phyloP scores from a whole-genome alignment of 2,888 invertebrate genomes.

The Escarpia spicata region DNA sequence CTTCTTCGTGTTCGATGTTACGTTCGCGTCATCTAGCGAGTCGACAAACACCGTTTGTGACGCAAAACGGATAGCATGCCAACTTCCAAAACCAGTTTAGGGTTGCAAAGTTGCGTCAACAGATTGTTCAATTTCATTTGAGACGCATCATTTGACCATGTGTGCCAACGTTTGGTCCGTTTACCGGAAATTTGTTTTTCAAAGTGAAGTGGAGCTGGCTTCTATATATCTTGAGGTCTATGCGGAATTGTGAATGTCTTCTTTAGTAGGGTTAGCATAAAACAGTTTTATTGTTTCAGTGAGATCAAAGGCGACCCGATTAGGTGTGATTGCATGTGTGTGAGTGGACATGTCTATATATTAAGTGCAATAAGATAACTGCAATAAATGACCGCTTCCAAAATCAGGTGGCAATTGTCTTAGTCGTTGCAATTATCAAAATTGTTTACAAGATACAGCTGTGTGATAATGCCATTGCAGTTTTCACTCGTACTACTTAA shows the following conservation, averaged over 20 bases:
- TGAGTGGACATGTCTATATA: background rate
- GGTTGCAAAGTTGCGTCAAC: background rate
- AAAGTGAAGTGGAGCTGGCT: background rate
- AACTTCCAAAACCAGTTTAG: background rate
- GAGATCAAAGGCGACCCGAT: background rate
- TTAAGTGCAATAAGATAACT: background rate
- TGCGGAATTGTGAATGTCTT: background rate
- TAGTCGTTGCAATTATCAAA: background rate
- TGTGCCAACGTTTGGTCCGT: background rate
- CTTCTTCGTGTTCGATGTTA: background rate
- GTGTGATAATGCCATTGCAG: background rate
- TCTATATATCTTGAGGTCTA: background rate
- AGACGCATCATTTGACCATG: background rate
- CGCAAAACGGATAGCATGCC: background rate
- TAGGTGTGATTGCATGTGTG: background rate
- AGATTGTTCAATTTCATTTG: background rate
- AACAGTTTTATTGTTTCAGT: background rate
- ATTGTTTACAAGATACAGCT: background rate
- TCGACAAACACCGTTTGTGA: background rate
- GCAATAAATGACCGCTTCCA: background rate
- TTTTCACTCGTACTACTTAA: no score
- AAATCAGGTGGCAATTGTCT: background rate
- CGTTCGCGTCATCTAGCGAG: background rate
- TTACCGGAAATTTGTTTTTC: no score
- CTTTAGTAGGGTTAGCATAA: background rate